Evolutionary conservation across 1,140 invertebrate genomes (phyloP).

Genomic region (Plutomurus gul): DNA sequence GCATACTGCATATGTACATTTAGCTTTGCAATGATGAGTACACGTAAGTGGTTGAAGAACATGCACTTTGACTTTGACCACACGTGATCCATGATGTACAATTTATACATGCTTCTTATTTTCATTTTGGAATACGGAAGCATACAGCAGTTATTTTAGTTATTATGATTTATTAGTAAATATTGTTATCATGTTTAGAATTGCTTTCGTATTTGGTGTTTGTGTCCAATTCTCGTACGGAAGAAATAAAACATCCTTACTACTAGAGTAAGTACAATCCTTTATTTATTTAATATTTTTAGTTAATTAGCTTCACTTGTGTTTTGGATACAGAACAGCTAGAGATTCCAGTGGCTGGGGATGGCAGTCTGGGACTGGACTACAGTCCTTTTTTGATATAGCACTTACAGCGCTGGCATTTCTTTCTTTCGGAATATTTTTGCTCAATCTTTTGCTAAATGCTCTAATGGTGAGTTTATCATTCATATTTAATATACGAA

Average conservation of each 20-base stretch:
- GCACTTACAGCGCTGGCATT: constrained; percentile 54
- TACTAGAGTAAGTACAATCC: neutral
- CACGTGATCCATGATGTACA: too few relatives aligned
- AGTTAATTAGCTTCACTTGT: too few relatives aligned
- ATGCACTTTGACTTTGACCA: too few relatives aligned
- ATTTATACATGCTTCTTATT: too few relatives aligned
- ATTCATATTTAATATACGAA: too few relatives aligned
- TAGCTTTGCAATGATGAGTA: too few relatives aligned
- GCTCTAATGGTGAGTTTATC: constrained; percentile 45
- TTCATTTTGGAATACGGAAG: too few relatives aligned
- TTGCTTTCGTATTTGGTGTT: neutral
- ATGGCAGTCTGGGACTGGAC: neutral
- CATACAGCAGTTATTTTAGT: neutral
- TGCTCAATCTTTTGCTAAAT: constrained; percentile 53
- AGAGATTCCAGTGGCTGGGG: constrained; percentile 39
- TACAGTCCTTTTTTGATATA: constrained; percentile 52
- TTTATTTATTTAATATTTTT: too few relatives aligned
- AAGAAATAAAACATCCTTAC: neutral
- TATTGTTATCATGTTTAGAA: neutral
- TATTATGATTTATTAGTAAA: neutral
- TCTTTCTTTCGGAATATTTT: constrained; percentile 52
- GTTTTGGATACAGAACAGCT: neutral
- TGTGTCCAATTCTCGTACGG: neutral
- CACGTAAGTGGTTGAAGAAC: too few relatives aligned
- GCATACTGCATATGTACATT: too few relatives aligned